Evolutionary conservation across 2,888 invertebrate genomes (phyloP).

Genomic region (Antheraea yamamai): DNA sequence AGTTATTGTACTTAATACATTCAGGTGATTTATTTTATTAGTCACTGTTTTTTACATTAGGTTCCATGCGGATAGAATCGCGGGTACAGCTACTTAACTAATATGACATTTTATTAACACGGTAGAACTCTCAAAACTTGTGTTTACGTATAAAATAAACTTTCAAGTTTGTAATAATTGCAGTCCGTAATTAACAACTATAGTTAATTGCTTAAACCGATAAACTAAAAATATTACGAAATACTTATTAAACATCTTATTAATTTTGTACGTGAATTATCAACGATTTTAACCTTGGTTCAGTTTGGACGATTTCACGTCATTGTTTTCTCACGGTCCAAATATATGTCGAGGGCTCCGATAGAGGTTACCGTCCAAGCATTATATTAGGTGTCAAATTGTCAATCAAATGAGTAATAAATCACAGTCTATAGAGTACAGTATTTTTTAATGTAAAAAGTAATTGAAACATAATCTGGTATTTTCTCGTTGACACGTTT

Average conservation of each 20-base stretch:
- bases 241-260: slow-evolving; percentile 56
- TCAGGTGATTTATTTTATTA: too few relatives aligned
- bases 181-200: slow-evolving; percentile 35
- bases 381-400: slow-evolving; percentile 48
- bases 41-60: too few relatives aligned
- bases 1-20: too few relatives aligned
- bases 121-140: neutral
- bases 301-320: slow-evolving; percentile 76
- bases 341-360: slow-evolving; percentile 80
- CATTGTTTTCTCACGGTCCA: slow-evolving; percentile 74
- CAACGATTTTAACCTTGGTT: slow-evolving; percentile 66
- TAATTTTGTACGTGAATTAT: slow-evolving; percentile 63
- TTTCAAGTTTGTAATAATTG: slow-evolving; percentile 24
- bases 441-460: neutral
- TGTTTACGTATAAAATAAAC: neutral
- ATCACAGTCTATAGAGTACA: neutral
- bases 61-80: too few relatives aligned
- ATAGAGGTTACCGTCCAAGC: slow-evolving; percentile 64
- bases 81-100: too few relatives aligned
- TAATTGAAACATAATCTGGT: neutral
- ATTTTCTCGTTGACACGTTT: too few relatives aligned
- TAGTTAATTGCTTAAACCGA: slow-evolving; percentile 39
- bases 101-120: neutral
- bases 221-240: slow-evolving; percentile 40
- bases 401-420: slow-evolving; percentile 32